A percentile compares a stretch with the other conserved stretches of the same genome.
phyloP scores from a whole-genome alignment of 92 coral and sea anemone species.

The Porites rus region DNA sequence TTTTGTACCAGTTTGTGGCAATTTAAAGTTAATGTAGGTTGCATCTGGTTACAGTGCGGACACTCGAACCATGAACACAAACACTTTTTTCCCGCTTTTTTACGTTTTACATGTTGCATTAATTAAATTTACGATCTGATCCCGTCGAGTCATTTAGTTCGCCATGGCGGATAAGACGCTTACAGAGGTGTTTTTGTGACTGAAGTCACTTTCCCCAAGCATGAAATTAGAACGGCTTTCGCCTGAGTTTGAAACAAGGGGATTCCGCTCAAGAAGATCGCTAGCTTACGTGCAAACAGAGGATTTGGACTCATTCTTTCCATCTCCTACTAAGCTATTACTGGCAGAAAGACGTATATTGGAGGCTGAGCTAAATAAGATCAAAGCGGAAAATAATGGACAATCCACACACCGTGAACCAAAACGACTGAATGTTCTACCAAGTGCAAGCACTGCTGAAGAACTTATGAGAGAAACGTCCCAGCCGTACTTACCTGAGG shows the following conservation, averaged over 20 bases:
- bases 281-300: constrained; percentile 34
- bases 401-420: neutral
- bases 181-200: constrained; percentile 41
- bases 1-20: no score
- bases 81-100: no score
- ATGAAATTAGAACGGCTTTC: constrained; percentile 12
- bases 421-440: neutral
- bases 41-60: no score
- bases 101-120: no score
- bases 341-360: constrained; percentile 44
- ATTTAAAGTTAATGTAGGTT: no score
- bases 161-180: no score
- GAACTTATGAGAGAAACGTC: no score
- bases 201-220: constrained; percentile 52
- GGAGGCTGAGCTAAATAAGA: constrained; percentile 41
- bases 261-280: constrained; percentile 48
- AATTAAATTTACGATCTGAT: neutral
- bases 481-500: neutral
- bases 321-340: constrained; percentile 44
- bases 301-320: constrained; percentile 49
- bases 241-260: constrained; percentile 31
- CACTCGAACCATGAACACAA: no score
- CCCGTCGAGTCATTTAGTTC: neutral
- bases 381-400: neutral
- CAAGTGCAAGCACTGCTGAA: no score